Evolutionary conservation across 2,113 vertebrate genomes (phyloP), one percentile per base, ranked within the genome.

Genomic region (Myanophis thanlyinensis): DNA sequence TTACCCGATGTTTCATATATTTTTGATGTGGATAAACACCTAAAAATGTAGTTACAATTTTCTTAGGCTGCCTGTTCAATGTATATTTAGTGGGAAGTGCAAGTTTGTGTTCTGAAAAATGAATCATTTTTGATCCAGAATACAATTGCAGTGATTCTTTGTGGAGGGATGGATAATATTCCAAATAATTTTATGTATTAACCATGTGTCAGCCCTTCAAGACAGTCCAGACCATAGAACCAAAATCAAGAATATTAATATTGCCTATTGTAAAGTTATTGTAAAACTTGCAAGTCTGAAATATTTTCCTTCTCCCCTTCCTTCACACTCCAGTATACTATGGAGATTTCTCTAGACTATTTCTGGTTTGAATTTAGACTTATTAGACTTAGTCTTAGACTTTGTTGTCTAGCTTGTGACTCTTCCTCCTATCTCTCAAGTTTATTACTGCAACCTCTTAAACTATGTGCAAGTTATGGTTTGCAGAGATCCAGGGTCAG

Each of bases 111-210:
- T 27, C 48, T 23, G 11, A 30, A 35, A 53, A 27, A 35, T 22
- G n/a, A 4, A 90, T 44, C 23, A 10, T 44, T 80, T 40, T 46
- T 44, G 20, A 91, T 40, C 23, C 23, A 11, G 22, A 53, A n/a
- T 27, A 10, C 15, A 90, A n/a, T 53, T 53, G 30, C 30, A 88
- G 10, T 52, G 44, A 23, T 11, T 84, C 48, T 80, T 80, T 35
- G 67, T 47, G n/a, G 47, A 51, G 9, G 22, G 35, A 6, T n/a
- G 86, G 49, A 15, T n/a, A 67, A 67, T 67, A 67, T 67, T 35
- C 62, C 49, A 48, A 35, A 30, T 91, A 40, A 73, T 49, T 94
- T 89, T 94, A 93, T 88, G 59, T 0, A 0, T 93, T 93, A 95
- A 49, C 52, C 84, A 85, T 23, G 73, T 51, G 23, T 23, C 20